Conservation (phyloP, 2,888 invertebrate species). For the Lasius platythorax region DNA sequence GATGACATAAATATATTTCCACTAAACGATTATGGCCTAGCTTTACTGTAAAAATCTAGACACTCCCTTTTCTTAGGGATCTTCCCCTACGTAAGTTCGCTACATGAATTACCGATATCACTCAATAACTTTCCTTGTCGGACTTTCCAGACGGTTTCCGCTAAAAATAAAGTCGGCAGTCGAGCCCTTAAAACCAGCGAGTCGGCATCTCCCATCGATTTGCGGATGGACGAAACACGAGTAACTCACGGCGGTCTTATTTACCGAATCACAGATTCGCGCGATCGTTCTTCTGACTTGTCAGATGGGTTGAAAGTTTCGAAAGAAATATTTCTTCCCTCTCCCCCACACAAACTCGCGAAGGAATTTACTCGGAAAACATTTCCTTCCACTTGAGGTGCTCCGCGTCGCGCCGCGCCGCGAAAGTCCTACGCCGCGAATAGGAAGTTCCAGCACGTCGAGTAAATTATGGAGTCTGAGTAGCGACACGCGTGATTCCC, state of each 20-base stretch:
- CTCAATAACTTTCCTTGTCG: slow-evolving; percentile 19
- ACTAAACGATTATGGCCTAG: not conserved
- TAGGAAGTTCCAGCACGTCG: slow-evolving; percentile 67
- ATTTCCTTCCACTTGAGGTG: slow-evolving; percentile 72
- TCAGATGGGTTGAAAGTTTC: slow-evolving; percentile 73
- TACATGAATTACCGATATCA: slow-evolving; percentile 20
- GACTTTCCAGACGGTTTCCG: slow-evolving; percentile 35
- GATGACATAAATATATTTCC: not conserved
- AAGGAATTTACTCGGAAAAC: slow-evolving; percentile 72
- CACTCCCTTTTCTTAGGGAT: not conserved
- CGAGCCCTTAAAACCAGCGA: slow-evolving; percentile 9
- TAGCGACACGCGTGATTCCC: slow-evolving; percentile 55
- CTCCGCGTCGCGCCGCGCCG: slow-evolving; percentile 65
- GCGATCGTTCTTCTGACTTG: slow-evolving; percentile 69
- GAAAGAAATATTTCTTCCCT: slow-evolving; percentile 72
- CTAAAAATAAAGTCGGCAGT: slow-evolving; percentile 33
- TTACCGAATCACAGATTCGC: slow-evolving; percentile 69
- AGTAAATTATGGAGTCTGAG: slow-evolving; percentile 73
- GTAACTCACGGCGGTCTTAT: slow-evolving; percentile 56
- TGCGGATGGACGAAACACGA: slow-evolving; percentile 58
- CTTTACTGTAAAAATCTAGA: not conserved
- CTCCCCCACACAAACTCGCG: slow-evolving; percentile 28
- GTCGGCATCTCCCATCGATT: slow-evolving; percentile 60
- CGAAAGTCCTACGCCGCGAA: slow-evolving; percentile 57
- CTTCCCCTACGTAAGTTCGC: not conserved